Evolutionary conservation across 2,797 vertebrate genomes (phyloP).

Genomic region (Falco peregrinus): DNA sequence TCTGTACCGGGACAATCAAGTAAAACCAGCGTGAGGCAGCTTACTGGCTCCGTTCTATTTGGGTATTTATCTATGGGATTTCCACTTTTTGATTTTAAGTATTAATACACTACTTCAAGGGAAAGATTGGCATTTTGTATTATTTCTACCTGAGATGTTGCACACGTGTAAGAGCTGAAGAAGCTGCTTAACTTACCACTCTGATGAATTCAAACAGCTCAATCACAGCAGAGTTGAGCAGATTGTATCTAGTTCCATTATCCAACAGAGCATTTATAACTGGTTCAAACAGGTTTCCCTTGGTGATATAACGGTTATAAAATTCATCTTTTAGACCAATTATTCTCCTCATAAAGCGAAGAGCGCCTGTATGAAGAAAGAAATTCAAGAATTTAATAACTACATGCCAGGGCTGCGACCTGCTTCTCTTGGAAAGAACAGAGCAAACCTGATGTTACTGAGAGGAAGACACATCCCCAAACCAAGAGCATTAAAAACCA

Average conservation of each 20-base stretch:
- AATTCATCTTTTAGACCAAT: conserved; percentile 98
- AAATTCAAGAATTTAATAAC: neutral
- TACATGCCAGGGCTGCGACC: neutral
- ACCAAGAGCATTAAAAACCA: neutral
- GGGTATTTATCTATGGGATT: neutral
- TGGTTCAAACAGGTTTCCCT: conserved; percentile 98
- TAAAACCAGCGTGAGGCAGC: neutral
- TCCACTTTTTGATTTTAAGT: neutral
- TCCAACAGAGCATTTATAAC: conserved; percentile 97
- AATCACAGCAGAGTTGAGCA: conserved; percentile 96
- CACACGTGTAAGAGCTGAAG: rapidly evolving
- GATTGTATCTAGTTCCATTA: conserved; percentile 97
- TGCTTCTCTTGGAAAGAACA: neutral
- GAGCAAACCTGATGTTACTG: rapidly evolving
- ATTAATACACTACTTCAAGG: neutral
- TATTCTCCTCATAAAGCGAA: conserved; percentile 98
- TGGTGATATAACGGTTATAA: conserved; percentile 98
- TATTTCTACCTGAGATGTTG: neutral
- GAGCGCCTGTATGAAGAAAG: conserved; percentile 82
- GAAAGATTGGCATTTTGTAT: neutral
- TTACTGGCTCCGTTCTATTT: neutral
- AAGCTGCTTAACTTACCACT: conserved; percentile 84
- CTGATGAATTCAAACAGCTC: conserved; percentile 98
- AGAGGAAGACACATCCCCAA: neutral
- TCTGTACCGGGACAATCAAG: neutral